These are phyloP conservation scores for Scopus umbretta DNA, from an alignment of 2,113 vertebrate species.

Conservation along the genomic window DNA sequence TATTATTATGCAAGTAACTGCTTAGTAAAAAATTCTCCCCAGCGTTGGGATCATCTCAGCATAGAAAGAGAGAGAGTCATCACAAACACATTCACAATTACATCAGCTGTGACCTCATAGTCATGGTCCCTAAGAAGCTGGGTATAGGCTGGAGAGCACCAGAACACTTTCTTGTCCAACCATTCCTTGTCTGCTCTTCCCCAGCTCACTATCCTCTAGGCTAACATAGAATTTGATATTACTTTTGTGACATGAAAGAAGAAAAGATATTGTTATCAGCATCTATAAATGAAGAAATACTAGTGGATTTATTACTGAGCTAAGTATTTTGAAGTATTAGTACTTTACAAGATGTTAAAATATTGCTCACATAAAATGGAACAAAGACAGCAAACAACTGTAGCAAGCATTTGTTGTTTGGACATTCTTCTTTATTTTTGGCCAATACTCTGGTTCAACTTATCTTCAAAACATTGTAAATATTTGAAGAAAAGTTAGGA, in stretches of 20 bases:
- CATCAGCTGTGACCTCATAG: not conserved
- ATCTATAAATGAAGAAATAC: not conserved
- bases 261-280: not conserved
- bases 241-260: not conserved
- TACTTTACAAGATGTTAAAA: not conserved
- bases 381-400: not conserved
- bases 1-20: not conserved
- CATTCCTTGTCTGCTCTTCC: not conserved
- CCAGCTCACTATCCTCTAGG: not conserved
- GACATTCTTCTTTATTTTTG: not conserved
- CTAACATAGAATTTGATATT: not conserved
- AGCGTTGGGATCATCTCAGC: not conserved
- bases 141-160: not conserved
- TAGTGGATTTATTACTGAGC: not conserved
- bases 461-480: not conserved
- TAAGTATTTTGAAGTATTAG: not conserved
- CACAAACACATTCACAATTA: not conserved
- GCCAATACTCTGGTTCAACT: not conserved
- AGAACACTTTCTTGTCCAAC: not conserved
- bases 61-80: not conserved
- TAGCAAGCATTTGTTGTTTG: not conserved
- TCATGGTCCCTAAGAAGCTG: not conserved
- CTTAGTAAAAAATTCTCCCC: not conserved
- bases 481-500: not conserved
- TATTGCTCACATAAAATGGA: not conserved